Conservation (phyloP, 2,797 vertebrate genomes). For the Peromyscus nudipes region DNA sequence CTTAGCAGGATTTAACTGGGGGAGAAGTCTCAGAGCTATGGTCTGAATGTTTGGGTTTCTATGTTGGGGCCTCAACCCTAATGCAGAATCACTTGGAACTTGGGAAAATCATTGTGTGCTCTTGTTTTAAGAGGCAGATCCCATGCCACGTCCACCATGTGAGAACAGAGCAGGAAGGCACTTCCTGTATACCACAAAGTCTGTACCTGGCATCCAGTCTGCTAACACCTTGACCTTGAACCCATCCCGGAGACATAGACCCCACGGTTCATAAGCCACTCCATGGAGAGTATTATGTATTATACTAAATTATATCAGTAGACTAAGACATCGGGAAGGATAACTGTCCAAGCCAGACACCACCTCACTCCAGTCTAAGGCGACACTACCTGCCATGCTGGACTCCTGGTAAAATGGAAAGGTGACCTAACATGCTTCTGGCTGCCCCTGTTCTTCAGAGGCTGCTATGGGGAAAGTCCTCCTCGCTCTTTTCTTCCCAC, state of each 20-base stretch:
- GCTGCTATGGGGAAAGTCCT: neutral
- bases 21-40: neutral
- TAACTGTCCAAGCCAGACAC: neutral
- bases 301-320: neutral
- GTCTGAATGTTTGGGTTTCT: neutral
- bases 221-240: neutral
- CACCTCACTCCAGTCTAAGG: neutral
- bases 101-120: neutral
- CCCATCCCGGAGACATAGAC: neutral
- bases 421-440: neutral
- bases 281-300: neutral
- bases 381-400: neutral
- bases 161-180: neutral
- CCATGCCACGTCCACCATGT: neutral
- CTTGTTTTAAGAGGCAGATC: neutral
- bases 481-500: neutral
- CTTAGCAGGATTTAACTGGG: neutral
- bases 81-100: neutral
- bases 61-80: neutral
- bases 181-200: neutral
- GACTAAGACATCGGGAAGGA: neutral
- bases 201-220: neutral
- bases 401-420: slow-evolving; percentile 1
- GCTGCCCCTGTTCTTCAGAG: neutral
- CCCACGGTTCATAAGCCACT: neutral